Percentiles rank a stretch among this genome's conserved stretches.
phyloP scores from a whole-genome alignment of 2,888 invertebrate genomes.

The Lobophora halterata region DNA sequence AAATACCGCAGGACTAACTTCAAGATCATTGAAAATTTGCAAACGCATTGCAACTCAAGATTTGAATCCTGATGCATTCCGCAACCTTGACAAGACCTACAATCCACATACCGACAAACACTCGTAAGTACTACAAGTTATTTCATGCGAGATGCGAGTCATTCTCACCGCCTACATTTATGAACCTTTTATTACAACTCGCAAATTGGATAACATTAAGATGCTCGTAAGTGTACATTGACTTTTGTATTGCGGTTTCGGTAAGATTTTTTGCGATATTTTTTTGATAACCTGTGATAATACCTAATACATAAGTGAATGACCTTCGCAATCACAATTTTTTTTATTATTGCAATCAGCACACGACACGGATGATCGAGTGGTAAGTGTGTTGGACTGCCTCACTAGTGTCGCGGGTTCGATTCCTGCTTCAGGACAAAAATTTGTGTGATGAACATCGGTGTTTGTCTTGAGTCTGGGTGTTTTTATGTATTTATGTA shows the following conservation, averaged over 20 bases:
- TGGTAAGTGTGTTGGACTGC: too few species aligned
- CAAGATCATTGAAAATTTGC: slow-evolving; percentile 5
- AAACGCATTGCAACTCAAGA: slow-evolving; percentile 8
- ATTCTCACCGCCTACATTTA: slow-evolving; percentile 44
- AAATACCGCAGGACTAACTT: too few species aligned
- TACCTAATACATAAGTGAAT: too few species aligned
- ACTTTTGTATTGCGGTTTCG: slow-evolving; percentile 19
- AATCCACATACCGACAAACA: slow-evolving; percentile 29
- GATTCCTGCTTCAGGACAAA: too few species aligned
- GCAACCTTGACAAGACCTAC: slow-evolving; percentile 49
- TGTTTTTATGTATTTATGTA: too few species aligned
- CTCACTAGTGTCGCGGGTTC: too few species aligned
- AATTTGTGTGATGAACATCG: too few species aligned
- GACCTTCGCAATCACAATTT: too few species aligned
- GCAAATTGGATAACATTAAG: slow-evolving; percentile 39
- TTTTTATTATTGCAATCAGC: too few species aligned
- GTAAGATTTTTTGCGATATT: slow-evolving; percentile 5
- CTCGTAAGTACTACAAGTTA: slow-evolving; percentile 24
- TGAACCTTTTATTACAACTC: slow-evolving; percentile 36
- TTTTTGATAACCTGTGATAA: background rate
- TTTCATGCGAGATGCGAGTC: slow-evolving; percentile 36
- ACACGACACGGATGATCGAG: too few species aligned
- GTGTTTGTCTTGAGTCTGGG: too few species aligned
- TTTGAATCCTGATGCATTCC: slow-evolving; percentile 21
- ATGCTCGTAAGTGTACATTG: slow-evolving; percentile 33